These are phyloP conservation scores for Nomia melanderi DNA, from an alignment of 1,140 invertebrate species.

Conservation along the genomic window DNA sequence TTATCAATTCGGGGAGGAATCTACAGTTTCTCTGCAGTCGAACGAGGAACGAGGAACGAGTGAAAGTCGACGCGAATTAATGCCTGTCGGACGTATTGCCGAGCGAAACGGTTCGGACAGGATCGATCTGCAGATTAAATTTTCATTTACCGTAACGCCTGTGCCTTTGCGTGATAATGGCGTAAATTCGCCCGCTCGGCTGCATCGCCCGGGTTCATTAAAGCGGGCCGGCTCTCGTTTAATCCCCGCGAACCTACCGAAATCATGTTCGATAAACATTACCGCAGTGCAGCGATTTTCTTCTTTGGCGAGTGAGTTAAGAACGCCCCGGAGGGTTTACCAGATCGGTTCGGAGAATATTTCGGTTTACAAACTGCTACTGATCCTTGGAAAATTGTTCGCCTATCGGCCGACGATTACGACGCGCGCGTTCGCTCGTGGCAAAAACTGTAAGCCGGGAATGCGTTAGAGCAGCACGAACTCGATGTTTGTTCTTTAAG, in stretches of 20 bases:
- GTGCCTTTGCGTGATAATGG: constrained; percentile 57
- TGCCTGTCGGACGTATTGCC: constrained; percentile 53
- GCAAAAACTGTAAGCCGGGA: constrained; percentile 61
- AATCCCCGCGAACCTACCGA: constrained; percentile 70
- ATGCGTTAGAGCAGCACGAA: constrained; percentile 57
- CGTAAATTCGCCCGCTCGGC: constrained; percentile 59
- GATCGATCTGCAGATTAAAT: constrained; percentile 67
- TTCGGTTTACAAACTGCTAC: constrained; percentile 67
- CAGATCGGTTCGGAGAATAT: constrained; percentile 44
- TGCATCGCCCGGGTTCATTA: constrained; percentile 68
- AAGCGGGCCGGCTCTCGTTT: constrained; percentile 69
- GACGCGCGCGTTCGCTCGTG: constrained; percentile 23
- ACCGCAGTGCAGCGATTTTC: constrained; percentile 69
- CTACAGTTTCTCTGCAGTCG: constrained; percentile 18
- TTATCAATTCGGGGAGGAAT: background rate
- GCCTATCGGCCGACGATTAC: constrained; percentile 57
- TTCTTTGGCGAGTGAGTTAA: constrained; percentile 66
- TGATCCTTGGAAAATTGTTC: constrained; percentile 66
- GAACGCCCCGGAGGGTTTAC: constrained; percentile 19
- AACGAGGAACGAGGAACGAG: constrained; percentile 32
- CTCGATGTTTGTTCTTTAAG: constrained; percentile 30
- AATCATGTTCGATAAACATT: constrained; percentile 76
- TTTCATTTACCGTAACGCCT: constrained; percentile 65
- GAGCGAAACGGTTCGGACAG: constrained; percentile 52
- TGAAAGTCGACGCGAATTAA: constrained; percentile 63